A percentile compares a stretch with the other conserved stretches of the same genome.
Conservation (phyloP, 2,797 vertebrate species). For the Rhabdophis nuchalis region DNA sequence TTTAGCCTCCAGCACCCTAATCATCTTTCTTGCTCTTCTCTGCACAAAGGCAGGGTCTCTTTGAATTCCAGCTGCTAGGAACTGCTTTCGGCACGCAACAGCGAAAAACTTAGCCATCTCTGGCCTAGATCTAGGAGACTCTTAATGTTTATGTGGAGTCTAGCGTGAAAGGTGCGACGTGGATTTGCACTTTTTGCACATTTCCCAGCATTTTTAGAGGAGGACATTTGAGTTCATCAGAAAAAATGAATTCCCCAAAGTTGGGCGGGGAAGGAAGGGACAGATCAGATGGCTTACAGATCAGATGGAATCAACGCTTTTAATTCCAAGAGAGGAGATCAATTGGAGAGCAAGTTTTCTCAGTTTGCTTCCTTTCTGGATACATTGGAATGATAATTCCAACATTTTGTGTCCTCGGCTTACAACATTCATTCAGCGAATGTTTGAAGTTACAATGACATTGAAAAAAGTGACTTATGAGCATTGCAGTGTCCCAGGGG, state of each 20-base stretch:
- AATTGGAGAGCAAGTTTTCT: neutral
- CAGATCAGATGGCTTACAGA: no score
- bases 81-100: no score
- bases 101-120: no score
- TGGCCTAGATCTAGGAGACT: neutral
- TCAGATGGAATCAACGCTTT: neutral
- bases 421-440: neutral
- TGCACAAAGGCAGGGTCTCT: neutral
- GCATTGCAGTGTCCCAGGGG: neutral
- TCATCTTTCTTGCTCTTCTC: no score
- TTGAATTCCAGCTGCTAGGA: neutral
- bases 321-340: neutral
- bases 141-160: neutral
- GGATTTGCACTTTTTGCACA: neutral
- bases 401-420: neutral
- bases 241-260: neutral
- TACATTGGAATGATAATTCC: neutral
- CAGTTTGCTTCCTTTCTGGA: neutral
- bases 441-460: neutral
- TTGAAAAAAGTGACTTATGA: neutral
- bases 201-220: neutral
- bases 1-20: no score
- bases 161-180: neutral
- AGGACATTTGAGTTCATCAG: neutral
- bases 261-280: neutral